Evolutionary conservation across 1,140 invertebrate genomes (phyloP).

Genomic region (Ceratosolen fusciceps): DNA sequence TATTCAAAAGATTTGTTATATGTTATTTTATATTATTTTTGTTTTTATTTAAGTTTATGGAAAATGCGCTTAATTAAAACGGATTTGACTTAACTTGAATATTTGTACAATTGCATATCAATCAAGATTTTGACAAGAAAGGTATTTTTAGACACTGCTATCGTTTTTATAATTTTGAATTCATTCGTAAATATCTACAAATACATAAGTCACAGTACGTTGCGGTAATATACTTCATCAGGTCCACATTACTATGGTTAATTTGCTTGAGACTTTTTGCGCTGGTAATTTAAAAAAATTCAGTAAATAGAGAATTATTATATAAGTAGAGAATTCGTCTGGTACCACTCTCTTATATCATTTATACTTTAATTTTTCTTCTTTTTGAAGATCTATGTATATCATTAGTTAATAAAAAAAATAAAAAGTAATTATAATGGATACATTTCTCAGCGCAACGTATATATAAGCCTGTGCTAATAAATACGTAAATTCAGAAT

Average conservation of each 20-base stretch:
- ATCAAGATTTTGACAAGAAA: no score
- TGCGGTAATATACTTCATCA: conserved; percentile 52
- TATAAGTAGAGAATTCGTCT: no score
- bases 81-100: no score
- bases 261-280: conserved; percentile 64
- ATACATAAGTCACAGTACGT: background rate
- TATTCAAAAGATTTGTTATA: no score
- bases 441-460: background rate
- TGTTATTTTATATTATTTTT: no score
- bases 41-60: no score
- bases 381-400: conserved; percentile 15
- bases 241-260: conserved; percentile 57
- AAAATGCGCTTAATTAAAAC: no score
- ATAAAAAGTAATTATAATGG: conserved; percentile 30
- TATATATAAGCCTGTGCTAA: background rate
- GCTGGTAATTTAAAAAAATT: conserved; percentile 65
- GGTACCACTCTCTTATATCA: background rate
- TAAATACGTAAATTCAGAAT: conserved; percentile 9
- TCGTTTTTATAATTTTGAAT: background rate
- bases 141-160: no score
- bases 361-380: background rate
- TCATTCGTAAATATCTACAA: conserved; percentile 27
- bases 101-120: no score
- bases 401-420: conserved; percentile 19
- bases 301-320: conserved; percentile 58